Base-by-base conservation (phyloP, 92 coral and sea anemone genomes). In the Plumapathes pennacea region DNA sequence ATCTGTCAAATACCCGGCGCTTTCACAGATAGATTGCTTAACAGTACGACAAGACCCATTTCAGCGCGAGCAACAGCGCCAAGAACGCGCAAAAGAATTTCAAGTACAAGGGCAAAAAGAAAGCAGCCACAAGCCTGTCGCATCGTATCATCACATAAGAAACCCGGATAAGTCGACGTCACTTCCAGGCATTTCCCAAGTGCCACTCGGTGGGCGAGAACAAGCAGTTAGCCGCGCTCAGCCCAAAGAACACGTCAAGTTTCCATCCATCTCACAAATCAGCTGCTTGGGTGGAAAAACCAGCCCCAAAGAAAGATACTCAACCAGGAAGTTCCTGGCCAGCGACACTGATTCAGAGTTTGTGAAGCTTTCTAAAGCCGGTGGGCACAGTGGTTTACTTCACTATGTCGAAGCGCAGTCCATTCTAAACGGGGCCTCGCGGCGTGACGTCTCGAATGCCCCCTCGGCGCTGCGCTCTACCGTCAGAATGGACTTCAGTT, bases 381-480 rank as follows among this genome's bases (percentile, higher is more conserved):
- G 83, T n/a, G 95, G 95, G n/a, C 85, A 77, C 47, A 74, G 46
- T 17, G 46, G 60, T 24, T 54, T 86, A 32, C 65, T 86, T 42
- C 67, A 62, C 32, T 80, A 82, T 42, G 31, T 26, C 4, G 78
- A 59, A 19, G 78, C 82, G 1, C 34, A 38, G 12, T 78, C 82
- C 28, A 58, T 58, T 24, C 58, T 78, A n/a, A 50, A 32, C 10
- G 58, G 83, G 18, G 28, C 69, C 19, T 19, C 45, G 36, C 71
- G 67, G 60, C 58, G 6, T 15, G 29, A 36, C 52, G 64, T 67
- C n/a, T 34, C 57, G 11, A 39, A 66, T 45, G 54, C 42, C 8
- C 40, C 9, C 14, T 52, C 27, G 33, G 26, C 20, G 44, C 72
- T 82, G 32, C 67, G 67, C 22, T 20, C 50, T 59, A 57, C 71